phyloP scores from a whole-genome alignment of 35 echinoderm and acorn worm species.

The Apostichopus japonicus region DNA sequence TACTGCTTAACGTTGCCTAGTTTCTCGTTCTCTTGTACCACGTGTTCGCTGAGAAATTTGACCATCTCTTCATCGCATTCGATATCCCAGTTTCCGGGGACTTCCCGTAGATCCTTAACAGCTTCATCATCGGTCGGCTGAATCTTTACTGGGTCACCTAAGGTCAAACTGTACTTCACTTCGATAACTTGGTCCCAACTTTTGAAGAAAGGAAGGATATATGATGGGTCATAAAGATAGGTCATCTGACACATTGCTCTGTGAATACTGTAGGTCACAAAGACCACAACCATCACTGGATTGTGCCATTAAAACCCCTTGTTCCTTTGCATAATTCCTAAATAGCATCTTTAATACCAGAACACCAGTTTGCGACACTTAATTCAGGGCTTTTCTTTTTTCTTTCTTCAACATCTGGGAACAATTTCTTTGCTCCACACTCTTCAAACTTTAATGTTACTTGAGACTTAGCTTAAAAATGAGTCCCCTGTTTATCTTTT shows the following conservation, averaged over 20 bases:
- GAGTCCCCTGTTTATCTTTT: background rate
- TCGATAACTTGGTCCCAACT: slow-evolving; percentile 95
- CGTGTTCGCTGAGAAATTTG: slow-evolving; percentile 85
- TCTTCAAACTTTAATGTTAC: too few relatives aligned
- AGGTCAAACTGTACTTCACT: slow-evolving; percentile 61
- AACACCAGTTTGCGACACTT: too few relatives aligned
- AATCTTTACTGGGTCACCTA: slow-evolving; percentile 44
- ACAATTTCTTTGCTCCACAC: too few relatives aligned
- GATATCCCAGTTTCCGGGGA: slow-evolving; percentile 81
- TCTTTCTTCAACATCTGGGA: too few relatives aligned
- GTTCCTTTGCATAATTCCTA: too few relatives aligned
- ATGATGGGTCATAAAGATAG: background rate
- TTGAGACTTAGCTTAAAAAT: too few relatives aligned
- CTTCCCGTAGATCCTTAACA: slow-evolving; percentile 32
- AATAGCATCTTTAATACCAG: too few relatives aligned
- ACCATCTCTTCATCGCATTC: slow-evolving; percentile 95
- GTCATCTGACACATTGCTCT: too few relatives aligned
- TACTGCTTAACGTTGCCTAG: slow-evolving; percentile 97
- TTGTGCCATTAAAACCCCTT: too few relatives aligned
- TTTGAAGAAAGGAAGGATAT: background rate
- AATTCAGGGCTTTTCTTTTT: too few relatives aligned
- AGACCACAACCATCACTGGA: too few relatives aligned
- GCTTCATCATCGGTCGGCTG: slow-evolving; percentile 61
- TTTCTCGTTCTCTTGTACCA: slow-evolving; percentile 77
- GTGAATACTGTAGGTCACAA: too few relatives aligned